phyloP scores from a whole-genome alignment of 2,888 invertebrate genomes.

The Eilema sororculum region DNA sequence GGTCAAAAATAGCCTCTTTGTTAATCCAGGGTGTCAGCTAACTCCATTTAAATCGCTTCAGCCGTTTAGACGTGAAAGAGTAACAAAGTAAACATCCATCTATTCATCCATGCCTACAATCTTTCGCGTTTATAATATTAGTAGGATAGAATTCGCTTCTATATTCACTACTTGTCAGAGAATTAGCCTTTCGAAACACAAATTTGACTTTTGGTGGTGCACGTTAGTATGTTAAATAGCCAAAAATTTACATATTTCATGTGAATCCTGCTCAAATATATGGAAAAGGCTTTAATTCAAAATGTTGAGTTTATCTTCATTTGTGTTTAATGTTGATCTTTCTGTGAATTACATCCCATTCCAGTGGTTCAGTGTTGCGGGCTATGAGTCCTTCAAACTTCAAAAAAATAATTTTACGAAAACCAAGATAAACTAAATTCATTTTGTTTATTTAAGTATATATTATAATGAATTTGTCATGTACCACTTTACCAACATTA shows the following conservation, averaged over 20 bases:
- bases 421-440: background rate
- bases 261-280: slow-evolving; percentile 11
- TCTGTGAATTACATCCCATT: background rate
- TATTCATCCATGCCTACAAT: no score
- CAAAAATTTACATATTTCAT: slow-evolving; percentile 8
- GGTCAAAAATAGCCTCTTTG: no score
- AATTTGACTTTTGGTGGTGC: slow-evolving; percentile 4
- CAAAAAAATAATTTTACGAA: background rate
- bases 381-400: background rate
- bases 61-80: no score
- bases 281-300: slow-evolving; percentile 6
- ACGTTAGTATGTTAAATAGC: slow-evolving; percentile 8
- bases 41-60: no score
- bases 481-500: no score
- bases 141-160: slow-evolving; percentile 37
- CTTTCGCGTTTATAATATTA: no score
- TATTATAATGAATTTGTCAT: no score
- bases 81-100: no score
- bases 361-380: background rate
- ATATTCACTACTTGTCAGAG: slow-evolving; percentile 13
- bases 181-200: slow-evolving; percentile 14
- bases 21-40: no score
- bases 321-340: slow-evolving; percentile 11
- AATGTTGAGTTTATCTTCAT: background rate
- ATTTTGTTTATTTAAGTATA: background rate